Percentiles rank a stretch among this genome's conserved stretches.
phyloP scores from a whole-genome alignment of 2,888 invertebrate species.

The Abrostola triplasia region DNA sequence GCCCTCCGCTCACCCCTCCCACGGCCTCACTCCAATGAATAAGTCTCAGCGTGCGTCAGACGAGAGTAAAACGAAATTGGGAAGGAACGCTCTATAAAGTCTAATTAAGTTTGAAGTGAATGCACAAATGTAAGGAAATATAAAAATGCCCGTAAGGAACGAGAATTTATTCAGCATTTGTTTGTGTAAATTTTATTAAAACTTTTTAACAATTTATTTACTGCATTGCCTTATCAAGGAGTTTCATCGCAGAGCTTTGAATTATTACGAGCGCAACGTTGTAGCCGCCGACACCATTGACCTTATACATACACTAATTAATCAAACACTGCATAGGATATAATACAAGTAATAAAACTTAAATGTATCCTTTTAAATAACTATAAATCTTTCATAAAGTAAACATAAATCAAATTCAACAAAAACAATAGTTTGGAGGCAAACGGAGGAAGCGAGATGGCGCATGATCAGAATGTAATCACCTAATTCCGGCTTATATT shows the following conservation, averaged over 20 bases:
- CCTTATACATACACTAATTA: slow-evolving; percentile 47
- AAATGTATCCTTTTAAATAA: slow-evolving; percentile 75
- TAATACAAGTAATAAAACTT: slow-evolving; percentile 60
- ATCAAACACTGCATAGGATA: slow-evolving; percentile 44
- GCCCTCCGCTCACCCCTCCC: slow-evolving; percentile 62
- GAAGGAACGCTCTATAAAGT: slow-evolving; percentile 88
- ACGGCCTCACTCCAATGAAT: slow-evolving; percentile 82
- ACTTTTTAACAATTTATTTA: slow-evolving; percentile 42
- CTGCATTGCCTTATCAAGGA: slow-evolving; percentile 31
- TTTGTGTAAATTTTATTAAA: slow-evolving; percentile 44
- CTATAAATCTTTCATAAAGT: slow-evolving; percentile 73
- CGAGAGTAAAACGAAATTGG: slow-evolving; percentile 85
- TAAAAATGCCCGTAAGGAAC: slow-evolving; percentile 77
- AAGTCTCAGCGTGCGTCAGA: slow-evolving; percentile 85
- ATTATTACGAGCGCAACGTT: slow-evolving; percentile 34
- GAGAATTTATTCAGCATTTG: slow-evolving; percentile 71
- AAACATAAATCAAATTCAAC: slow-evolving; percentile 77
- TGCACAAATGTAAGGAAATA: slow-evolving; percentile 85
- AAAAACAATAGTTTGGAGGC: slow-evolving; percentile 73
- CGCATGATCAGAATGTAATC: slow-evolving; percentile 85
- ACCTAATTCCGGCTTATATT: slow-evolving; percentile 81
- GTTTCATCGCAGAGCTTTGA: slow-evolving; percentile 33
- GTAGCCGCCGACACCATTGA: slow-evolving; percentile 17
- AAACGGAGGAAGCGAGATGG: slow-evolving; percentile 78
- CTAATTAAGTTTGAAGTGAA: slow-evolving; percentile 88